phyloP scores from a whole-genome alignment of 1,140 invertebrate species.

The Drosophila neocordata region DNA sequence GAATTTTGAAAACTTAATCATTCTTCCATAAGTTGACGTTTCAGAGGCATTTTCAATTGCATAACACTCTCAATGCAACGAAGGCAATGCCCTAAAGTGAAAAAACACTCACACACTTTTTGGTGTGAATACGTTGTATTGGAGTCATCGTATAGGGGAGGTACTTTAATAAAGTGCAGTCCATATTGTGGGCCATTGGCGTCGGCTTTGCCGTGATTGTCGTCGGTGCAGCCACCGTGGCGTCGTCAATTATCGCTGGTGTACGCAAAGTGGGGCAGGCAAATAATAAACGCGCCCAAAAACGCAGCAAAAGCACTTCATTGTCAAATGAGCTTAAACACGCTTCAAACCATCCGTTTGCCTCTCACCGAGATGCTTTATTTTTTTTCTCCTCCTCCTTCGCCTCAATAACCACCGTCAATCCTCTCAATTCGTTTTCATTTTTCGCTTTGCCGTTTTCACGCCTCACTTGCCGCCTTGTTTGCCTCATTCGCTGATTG shows the following conservation, averaged over 20 bases:
- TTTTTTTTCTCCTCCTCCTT: slow-evolving; percentile 1
- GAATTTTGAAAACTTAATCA: too few species aligned
- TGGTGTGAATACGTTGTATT: slow-evolving; percentile 23
- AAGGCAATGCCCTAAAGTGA: slow-evolving; percentile 52
- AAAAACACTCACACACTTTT: slow-evolving; percentile 55
- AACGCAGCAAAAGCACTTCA: slow-evolving; percentile 50
- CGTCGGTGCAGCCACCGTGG: slow-evolving; percentile 75
- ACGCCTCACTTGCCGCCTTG: slow-evolving; percentile 71
- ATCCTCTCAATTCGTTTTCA: slow-evolving; percentile 36
- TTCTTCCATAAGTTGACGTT: slow-evolving; percentile 15
- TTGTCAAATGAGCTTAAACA: slow-evolving; percentile 78
- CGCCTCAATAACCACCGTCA: neutral
- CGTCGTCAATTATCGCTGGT: slow-evolving; percentile 75
- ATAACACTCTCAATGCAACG: slow-evolving; percentile 48
- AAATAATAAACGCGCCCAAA: slow-evolving; percentile 73
- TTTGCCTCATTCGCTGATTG: slow-evolving; percentile 70
- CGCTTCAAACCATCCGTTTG: slow-evolving; percentile 44
- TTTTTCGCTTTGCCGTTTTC: slow-evolving; percentile 61
- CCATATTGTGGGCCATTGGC: slow-evolving; percentile 54
- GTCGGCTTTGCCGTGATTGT: slow-evolving; percentile 20
- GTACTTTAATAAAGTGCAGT: slow-evolving; percentile 71
- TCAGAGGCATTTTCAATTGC: slow-evolving; percentile 34
- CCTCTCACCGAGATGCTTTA: neutral
- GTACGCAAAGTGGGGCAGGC: slow-evolving; percentile 73
- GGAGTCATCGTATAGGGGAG: slow-evolving; percentile 12